Evolutionary conservation across 1,140 invertebrate genomes (phyloP).

Genomic region (Lepidotrigona ventralis): DNA sequence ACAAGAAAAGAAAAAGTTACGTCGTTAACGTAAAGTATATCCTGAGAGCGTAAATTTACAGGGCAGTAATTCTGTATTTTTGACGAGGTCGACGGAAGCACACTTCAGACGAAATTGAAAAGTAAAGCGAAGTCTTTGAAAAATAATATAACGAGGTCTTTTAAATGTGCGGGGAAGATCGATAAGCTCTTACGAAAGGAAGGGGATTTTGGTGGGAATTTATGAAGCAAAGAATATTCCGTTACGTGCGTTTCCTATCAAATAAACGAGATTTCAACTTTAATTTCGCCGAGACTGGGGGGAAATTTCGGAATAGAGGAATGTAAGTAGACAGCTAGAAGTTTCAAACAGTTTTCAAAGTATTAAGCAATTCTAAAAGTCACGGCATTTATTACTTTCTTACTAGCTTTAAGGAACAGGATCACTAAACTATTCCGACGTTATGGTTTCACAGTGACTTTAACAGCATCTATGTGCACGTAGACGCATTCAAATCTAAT

Average conservation of each 20-base stretch:
- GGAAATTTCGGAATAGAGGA: neutral
- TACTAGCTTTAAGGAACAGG: neutral
- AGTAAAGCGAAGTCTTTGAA: neutral
- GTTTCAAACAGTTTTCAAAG: neutral
- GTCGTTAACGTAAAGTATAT: neutral
- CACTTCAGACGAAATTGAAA: neutral
- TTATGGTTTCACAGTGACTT: constrained; percentile 2
- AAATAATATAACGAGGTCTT: neutral
- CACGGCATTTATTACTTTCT: neutral
- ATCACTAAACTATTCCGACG: neutral
- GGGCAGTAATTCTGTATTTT: neutral
- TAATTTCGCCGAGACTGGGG: neutral
- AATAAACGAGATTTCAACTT: neutral
- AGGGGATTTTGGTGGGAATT: neutral
- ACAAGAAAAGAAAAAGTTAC: no score
- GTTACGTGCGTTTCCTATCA: neutral
- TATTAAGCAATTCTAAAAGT: neutral
- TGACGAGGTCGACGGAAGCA: neutral
- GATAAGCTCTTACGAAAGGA: neutral
- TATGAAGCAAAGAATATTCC: neutral
- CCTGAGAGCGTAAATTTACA: neutral
- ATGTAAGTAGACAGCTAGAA: neutral
- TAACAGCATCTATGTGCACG: neutral
- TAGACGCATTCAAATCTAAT: neutral
- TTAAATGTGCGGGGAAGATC: neutral